A percentile compares a stretch with the other conserved stretches of the same genome.
phyloP scores from a whole-genome alignment of 2,888 invertebrate species.

The Thereva nobilitata region DNA sequence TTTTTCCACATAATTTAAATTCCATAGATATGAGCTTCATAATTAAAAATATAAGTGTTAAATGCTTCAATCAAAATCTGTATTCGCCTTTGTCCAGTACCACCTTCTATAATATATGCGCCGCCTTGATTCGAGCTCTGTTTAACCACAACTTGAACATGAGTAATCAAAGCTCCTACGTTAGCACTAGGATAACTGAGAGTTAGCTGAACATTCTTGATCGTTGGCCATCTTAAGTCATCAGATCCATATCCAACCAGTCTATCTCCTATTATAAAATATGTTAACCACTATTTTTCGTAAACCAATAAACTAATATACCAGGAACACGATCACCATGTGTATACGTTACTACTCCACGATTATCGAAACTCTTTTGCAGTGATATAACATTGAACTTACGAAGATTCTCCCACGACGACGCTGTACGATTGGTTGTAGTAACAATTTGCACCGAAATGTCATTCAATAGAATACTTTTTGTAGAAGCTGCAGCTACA shows the following conservation, averaged over 20 bases:
- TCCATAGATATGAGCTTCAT: constrained; percentile 39
- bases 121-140: constrained; percentile 44
- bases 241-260: constrained; percentile 40
- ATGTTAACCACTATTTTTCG: too few species aligned
- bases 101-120: constrained; percentile 44
- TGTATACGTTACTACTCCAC: too few species aligned
- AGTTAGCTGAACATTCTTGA: constrained; percentile 41
- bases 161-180: constrained; percentile 42
- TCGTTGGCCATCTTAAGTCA: constrained; percentile 24
- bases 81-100: constrained; percentile 44
- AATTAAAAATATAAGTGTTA: constrained; percentile 42
- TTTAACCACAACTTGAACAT: constrained; percentile 43
- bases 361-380: too few species aligned
- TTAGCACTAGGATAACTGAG: constrained; percentile 43
- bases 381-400: too few species aligned
- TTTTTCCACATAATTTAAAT: constrained; percentile 3
- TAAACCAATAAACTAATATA: too few species aligned
- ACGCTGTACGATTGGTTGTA: too few species aligned
- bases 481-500: too few species aligned
- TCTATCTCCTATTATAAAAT: constrained; percentile 36
- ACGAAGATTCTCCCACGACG: too few species aligned
- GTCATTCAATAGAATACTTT: too few species aligned
- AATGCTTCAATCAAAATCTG: constrained; percentile 42
- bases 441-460: too few species aligned
- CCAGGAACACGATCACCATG: too few species aligned